These are phyloP conservation scores for Caenorhabditis sulstoni DNA, from an alignment of 2,888 invertebrate genomes.

Conservation along the genomic window DNA sequence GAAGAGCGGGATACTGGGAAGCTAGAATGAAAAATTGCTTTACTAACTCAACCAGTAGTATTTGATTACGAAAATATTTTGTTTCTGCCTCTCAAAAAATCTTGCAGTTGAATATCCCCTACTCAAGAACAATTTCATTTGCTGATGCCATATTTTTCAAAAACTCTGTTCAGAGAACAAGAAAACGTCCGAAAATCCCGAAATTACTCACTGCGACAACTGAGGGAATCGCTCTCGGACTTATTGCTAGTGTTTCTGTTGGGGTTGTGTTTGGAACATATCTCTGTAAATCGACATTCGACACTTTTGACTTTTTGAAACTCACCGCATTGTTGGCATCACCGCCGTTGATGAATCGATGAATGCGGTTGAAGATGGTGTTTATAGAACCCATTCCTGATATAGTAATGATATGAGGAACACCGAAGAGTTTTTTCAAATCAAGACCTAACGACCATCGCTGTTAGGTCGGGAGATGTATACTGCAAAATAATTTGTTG, in stretches of 20 bases:
- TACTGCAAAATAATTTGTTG: not conserved
- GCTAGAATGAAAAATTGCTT: slow-evolving; percentile 26
- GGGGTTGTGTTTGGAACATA: slow-evolving; percentile 33
- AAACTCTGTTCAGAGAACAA: too few species aligned
- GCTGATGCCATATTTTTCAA: too few species aligned
- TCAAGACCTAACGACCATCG: too few species aligned
- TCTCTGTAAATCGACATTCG: slow-evolving; percentile 13
- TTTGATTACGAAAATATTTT: too few species aligned
- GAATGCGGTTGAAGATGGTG: slow-evolving; percentile 48
- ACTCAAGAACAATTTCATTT: not conserved
- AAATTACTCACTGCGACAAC: slow-evolving; percentile 33
- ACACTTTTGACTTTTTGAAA: too few species aligned
- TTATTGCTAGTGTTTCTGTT: slow-evolving; percentile 26
- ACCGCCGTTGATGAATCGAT: slow-evolving; percentile 44
- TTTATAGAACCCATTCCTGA: slow-evolving; percentile 59
- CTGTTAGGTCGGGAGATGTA: too few species aligned
- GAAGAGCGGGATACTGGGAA: slow-evolving; percentile 22
- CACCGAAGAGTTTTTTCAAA: not conserved
- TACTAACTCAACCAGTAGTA: not conserved
- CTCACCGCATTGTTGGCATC: slow-evolving; percentile 46
- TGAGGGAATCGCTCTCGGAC: slow-evolving; percentile 40
- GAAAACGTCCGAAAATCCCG: not conserved
- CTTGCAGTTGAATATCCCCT: too few species aligned
- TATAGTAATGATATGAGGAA: slow-evolving; percentile 9
- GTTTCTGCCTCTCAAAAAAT: too few species aligned